Evolutionary conservation across 2,113 vertebrate genomes (phyloP).

Genomic region (Scytalopus superciliaris): DNA sequence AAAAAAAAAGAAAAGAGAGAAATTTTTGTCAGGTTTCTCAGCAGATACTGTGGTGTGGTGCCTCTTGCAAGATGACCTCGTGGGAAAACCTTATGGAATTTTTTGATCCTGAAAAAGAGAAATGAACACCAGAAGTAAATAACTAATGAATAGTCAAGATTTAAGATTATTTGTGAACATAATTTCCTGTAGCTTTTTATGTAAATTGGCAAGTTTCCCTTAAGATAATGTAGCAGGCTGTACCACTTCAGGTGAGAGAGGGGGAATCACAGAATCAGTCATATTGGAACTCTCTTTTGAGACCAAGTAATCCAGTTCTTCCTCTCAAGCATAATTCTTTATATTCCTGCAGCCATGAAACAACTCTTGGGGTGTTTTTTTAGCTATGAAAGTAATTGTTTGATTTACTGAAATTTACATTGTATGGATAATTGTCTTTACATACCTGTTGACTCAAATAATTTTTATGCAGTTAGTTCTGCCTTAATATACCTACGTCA

Average conservation of each 20-base stretch:
- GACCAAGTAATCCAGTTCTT: rapidly evolving
- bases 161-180: neutral
- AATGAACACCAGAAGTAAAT: neutral
- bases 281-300: neutral
- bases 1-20: too few relatives aligned
- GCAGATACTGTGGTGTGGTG: neutral
- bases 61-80: neutral
- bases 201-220: neutral
- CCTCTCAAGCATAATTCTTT: neutral
- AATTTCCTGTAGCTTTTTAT: neutral
- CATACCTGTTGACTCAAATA: neutral
- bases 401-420: neutral
- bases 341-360: neutral
- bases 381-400: neutral
- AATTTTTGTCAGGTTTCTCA: neutral
- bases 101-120: neutral
- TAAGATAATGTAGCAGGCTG: neutral
- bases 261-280: neutral
- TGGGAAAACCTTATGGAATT: neutral
- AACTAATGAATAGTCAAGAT: neutral
- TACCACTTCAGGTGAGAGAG: neutral
- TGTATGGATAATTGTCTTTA: neutral
- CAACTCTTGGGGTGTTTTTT: neutral
- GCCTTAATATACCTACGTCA: neutral
- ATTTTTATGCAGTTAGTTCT: neutral